Evolutionary conservation across 2,888 invertebrate species (phyloP), one percentile per base, ranked within the genome.

Genomic region (Campopleginae sp.): DNA sequence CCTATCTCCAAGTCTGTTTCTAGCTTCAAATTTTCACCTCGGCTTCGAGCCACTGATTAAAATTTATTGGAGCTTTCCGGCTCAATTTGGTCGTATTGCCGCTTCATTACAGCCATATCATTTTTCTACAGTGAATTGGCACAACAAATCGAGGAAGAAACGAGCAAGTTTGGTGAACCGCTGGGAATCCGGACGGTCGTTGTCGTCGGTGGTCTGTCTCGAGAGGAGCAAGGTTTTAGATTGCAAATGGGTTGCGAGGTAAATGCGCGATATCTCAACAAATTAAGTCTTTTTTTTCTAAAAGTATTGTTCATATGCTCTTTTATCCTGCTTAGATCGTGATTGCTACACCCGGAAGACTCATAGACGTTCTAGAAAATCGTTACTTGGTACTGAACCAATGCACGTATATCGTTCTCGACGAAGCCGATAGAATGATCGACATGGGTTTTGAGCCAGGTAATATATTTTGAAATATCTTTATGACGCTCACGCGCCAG

Each of bases 351-450:
- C 99, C 99, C 5, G 99, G 99, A 95, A 98, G 99, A 96, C 95
- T 99, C 65, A 98, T 99, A 87, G 99, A 99, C 94, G 99, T 99
- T 0, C 94, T 99, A 86, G 99, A 99, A 94, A 99, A 99, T 94
- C 96, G 99, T 61, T 99, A 99, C 93, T 95, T 99, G 87, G 99
- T 99, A 10, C 94, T 99, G 19, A 98, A 97, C 94, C 98, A 99
- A 92, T 99, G 99, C 94, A 99, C 99, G 0, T 99, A 99, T 93
- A 98, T 99, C 84, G 99, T 98, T 5, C 95, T 98, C 76, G 98
- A 98, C 91, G 98, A 98, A 95, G 99, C 99, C 46, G 99, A 99
- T 95, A 96, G 99, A 92, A 99, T 99, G 99, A 99, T 99, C 94
- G 99, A 99, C 95, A 99, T 99, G 98, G 99, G 99, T 93, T 99